Base-by-base conservation (phyloP, 2,888 invertebrate species). In the Sarcophaga subvicina region DNA sequence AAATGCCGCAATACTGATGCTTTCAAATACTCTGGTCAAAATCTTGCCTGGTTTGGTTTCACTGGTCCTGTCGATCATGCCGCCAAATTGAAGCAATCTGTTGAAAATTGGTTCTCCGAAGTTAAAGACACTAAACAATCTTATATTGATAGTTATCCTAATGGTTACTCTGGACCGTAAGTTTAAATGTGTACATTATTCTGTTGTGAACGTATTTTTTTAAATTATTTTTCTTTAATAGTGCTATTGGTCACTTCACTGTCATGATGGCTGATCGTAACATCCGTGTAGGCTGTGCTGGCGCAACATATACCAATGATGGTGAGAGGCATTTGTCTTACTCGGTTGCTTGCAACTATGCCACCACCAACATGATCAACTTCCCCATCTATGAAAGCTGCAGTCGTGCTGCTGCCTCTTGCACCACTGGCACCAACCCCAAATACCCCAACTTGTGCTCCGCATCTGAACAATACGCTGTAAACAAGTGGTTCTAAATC, bases 71-170 rank as follows among this genome's bases (percentile, higher is more conserved):
- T 59, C 2, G 27, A 76, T 37, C 11, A 79, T 20, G 20, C 12
- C 12, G 76, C 4, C 80, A 88, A 1, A 45, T 87, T 76, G 80
- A 88, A 11, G 12, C 22, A 2, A 80, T 77, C 45, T 3, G 88
- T 92, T 0, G 86, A 91, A 25, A 88, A 89, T 88, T 92, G 92
- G 92, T 92, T 89, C 88, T n/a, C 6, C 8, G 92, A 92, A 71
- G 78, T 86, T 14, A 69, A 25, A 6, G 12, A 88, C 64, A 69
- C 45, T 20, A 62, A 60, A 59, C 77, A 80, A 80, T 5, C 69
- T 0, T 60, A 75, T 3, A 83, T 88, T 45, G 69, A 80, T 54
- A 27, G 77, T 4, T 91, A 89, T 83, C 91, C 91, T 0, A 3
- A 37, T 0, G 78, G 20, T 17, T 83, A 88, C 71, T 22, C 12